Base-by-base conservation (phyloP, 2,888 invertebrate species). In the Mechanitis messenoides region DNA sequence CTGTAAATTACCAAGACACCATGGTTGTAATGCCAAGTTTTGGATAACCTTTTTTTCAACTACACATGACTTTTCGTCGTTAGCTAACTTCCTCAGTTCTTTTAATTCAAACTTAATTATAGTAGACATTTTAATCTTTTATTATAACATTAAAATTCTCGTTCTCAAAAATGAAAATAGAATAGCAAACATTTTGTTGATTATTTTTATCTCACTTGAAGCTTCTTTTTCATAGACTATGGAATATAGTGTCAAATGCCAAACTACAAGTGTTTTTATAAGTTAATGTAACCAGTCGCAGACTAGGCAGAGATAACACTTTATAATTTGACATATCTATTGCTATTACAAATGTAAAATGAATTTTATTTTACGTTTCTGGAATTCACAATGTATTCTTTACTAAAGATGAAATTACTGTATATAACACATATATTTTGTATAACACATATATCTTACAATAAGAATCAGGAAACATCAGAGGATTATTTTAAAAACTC, bases 11-110 rank as follows among this genome's bases (percentile, higher is more conserved):
- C 90, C 91, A 54, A 93, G 82, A 74, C 93, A 92, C 87, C 91
- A 92, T 5, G 94, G 93, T 76, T 93, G 92, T 56, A 94, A 74
- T 0, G 91, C 91, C 58, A 93, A 71, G 71, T 93, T 93, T 75
- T 92, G 91, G 33, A 84, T 91, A 7, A 89, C 84, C 73, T 81
- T 89, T 73, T 91, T 91, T 67, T 91, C 88, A 67, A 85, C 73
- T 45, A 94, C 91, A 75, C 92, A 92, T 0, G 92, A 91, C 67
- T 92, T 91, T 69, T 91, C 88, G 65, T 92, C 91, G 69, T 85
- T 86, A 3, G 91, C 75, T 67, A 94, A 80, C 68, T 87, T 90
- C 61, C 83, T 80, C 60, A 93, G 78, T 69, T 92, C 92, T 69
- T 89, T 85, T 55, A 87, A 73, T 63, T 91, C 89, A 75, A 92